These are phyloP conservation scores for Parapsyche elsis DNA, from an alignment of 1,140 invertebrate species.

Conservation along the genomic window DNA sequence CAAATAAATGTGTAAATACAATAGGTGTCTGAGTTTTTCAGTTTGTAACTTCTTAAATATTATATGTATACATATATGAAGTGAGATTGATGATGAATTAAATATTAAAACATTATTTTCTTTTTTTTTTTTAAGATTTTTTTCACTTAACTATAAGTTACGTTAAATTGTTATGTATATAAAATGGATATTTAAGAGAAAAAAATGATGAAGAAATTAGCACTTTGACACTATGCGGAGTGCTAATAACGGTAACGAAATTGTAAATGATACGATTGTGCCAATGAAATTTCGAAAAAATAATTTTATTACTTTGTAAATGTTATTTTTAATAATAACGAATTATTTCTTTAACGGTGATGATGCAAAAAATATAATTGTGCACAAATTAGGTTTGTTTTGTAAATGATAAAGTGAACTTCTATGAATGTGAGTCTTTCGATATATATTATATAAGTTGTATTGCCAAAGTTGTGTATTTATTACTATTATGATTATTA, in stretches of 20 bases:
- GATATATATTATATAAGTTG: background rate
- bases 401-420: too few species aligned
- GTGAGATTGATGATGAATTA: background rate
- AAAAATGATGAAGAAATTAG: slow-evolving; percentile 1
- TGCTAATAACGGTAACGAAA: slow-evolving; percentile 2
- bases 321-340: background rate
- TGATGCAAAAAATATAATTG: too few species aligned
- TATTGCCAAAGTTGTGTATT: background rate
- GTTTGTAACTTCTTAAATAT: background rate
- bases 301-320: background rate
- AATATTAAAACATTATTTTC: background rate
- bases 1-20: slow-evolving; percentile 14
- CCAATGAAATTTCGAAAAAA: slow-evolving; percentile 11
- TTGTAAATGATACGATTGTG: slow-evolving; percentile 11
- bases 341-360: too few species aligned
- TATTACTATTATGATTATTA: too few species aligned
- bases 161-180: slow-evolving; percentile 16
- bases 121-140: background rate
- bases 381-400: too few species aligned
- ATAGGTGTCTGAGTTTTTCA: slow-evolving; percentile 5
- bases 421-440: background rate
- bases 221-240: background rate
- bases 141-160: too few species aligned
- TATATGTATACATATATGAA: background rate
- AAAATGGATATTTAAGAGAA: slow-evolving; percentile 2